phyloP scores from a whole-genome alignment of 2,113 vertebrate species.

The Pelecanoides urinatrix region DNA sequence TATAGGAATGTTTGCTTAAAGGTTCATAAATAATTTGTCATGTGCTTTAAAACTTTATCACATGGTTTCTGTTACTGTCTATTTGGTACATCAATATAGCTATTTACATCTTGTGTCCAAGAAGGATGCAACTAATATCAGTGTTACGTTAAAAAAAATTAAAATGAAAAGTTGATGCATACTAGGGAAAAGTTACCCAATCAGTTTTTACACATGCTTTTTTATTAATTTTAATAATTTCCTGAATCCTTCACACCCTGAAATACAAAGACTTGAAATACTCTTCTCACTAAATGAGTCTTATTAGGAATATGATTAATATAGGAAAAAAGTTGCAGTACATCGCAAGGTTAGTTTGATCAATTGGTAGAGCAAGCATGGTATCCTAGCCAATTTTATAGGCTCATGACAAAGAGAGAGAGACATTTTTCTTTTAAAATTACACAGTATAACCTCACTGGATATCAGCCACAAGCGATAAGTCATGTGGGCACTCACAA shows the following conservation, averaged over 20 bases:
- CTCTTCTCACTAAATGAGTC: not conserved
- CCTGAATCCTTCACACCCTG: not conserved
- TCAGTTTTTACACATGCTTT: not conserved
- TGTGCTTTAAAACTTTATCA: not conserved
- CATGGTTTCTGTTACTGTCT: not conserved
- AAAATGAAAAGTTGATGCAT: not conserved
- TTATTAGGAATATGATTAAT: not conserved
- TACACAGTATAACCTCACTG: not conserved
- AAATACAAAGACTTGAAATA: conserved; percentile 11
- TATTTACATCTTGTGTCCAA: not conserved
- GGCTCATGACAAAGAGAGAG: not conserved
- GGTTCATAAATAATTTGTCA: not conserved
- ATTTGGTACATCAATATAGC: not conserved
- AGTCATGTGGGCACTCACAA: not conserved
- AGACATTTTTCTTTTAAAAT: conserved; percentile 30
- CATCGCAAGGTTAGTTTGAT: conserved; percentile 16
- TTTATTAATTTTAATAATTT: not conserved
- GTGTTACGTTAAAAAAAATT: not conserved
- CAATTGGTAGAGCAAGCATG: not conserved
- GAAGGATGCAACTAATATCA: not conserved
- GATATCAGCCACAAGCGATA: not conserved
- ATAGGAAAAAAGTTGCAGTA: not conserved
- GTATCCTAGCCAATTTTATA: conserved; percentile 23
- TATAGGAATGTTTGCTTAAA: not conserved
- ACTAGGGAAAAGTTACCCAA: not conserved